phyloP scores from a whole-genome alignment of 2,113 vertebrate genomes.

The Rhinopithecus roxellana region DNA sequence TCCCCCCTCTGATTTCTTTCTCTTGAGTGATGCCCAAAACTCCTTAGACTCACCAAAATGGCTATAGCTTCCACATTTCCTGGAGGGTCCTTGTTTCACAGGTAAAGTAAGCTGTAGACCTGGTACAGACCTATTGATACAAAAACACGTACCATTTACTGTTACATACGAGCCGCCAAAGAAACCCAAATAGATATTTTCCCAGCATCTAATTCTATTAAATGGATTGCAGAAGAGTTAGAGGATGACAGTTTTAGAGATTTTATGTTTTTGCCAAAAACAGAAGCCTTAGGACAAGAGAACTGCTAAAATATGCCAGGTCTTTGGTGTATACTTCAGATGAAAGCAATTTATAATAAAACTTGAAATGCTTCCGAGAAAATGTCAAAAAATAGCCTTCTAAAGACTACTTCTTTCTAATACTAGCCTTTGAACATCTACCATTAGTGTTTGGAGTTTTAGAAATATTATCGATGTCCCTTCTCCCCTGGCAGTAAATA shows the following conservation, averaged over 20 bases:
- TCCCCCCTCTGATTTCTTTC: not conserved
- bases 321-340: slow-evolving; percentile 6
- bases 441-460: not conserved
- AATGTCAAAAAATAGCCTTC: slow-evolving; percentile 42
- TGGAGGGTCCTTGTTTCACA: not conserved
- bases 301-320: not conserved
- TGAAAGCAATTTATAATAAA: slow-evolving; percentile 46
- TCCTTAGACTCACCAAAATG: not conserved
- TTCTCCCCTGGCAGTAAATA: not conserved
- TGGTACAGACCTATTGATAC: not conserved
- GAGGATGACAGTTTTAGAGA: not conserved
- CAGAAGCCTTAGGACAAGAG: not conserved
- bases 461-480: not conserved
- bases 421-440: not conserved
- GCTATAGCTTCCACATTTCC: not conserved
- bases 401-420: not conserved
- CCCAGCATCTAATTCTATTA: not conserved
- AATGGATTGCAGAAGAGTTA: not conserved
- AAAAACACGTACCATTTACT: not conserved
- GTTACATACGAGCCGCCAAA: not conserved
- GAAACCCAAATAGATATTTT: slow-evolving; percentile 13
- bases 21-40: not conserved
- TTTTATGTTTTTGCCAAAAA: slow-evolving; percentile 33
- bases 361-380: slow-evolving; percentile 21
- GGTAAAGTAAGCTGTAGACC: not conserved